Base-by-base conservation (phyloP, 2,113 vertebrate species). In the Manacus vitellinus region DNA sequence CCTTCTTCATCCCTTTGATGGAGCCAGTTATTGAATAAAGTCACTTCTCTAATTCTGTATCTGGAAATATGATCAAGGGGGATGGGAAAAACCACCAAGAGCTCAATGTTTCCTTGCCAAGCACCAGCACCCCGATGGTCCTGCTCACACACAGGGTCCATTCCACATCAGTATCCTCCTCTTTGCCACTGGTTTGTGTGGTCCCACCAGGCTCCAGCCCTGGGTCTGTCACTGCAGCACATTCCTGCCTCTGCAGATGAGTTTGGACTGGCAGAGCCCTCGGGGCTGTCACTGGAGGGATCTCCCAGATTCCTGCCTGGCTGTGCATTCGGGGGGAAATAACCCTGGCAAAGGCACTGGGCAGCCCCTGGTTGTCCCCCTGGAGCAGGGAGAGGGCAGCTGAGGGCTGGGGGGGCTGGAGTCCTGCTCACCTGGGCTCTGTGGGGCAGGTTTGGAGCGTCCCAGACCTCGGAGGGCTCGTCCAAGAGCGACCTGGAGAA, bases 401-500 rank as follows among this genome's bases (percentile, higher is more conserved):
- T 21, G 61, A 51, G 49, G 51, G 51, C 51, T 52, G 51, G 51
- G 51, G 25, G 47, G 5, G 15, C 25, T 27, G 25, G 14, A 27
- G 54, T 55, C 3, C 20, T 46, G 27, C 88, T 95, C 5, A 83
- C 35, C 37, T 13, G n/a, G 2, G 5, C 49, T 81, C 15, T 78
- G 12, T 8, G 0, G 4, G 63, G 14, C 78, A 99, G 99, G 95
- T 99, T 99, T 56, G 99, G 99, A 49, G 98, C 97, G 0, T 99
- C 99, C 4, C 99, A 98, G 37, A 94, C 98, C 52, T 98, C 98
- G 2, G 99, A 98, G 89, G 97, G 98, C 52, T 98, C 98, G 8
- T 97, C 98, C 16, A 98, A 98, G 95, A 98, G 97, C 33, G 97
- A 98, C 91, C 89, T 98, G 71, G 98, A 99, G 83, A 98, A 98